A percentile compares a stretch with the other conserved stretches of the same genome.
Conservation (phyloP, 1,140 invertebrate species). For the Sipha flava region DNA sequence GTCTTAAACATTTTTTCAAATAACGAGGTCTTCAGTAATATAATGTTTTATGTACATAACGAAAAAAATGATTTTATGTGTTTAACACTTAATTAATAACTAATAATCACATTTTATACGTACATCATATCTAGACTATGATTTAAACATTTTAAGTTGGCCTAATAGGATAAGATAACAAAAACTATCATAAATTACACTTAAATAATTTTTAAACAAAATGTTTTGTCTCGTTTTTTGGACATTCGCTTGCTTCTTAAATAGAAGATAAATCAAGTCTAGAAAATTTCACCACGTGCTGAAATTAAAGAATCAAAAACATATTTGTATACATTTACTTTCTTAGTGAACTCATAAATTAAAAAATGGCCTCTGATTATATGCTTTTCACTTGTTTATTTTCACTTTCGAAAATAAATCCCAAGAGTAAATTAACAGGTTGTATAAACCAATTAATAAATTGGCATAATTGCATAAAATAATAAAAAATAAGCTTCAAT, state of each 20-base stretch:
- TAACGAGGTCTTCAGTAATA: constrained; percentile 10
- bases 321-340: background rate
- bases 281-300: background rate
- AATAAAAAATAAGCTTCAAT: too few species aligned
- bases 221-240: constrained; percentile 1
- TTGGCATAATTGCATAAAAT: too few species aligned
- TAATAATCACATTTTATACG: constrained; percentile 20
- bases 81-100: background rate
- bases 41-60: constrained; percentile 27
- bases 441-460: too few species aligned
- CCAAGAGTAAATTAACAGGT: background rate
- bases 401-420: background rate
- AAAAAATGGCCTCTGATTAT: background rate
- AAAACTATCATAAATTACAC: background rate
- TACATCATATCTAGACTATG: constrained; percentile 20
- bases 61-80: background rate
- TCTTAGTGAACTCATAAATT: background rate
- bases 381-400: background rate
- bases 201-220: background rate
- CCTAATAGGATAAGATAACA: background rate
- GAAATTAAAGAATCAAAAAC: constrained; percentile 16
- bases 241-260: constrained; percentile 4
- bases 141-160: background rate
- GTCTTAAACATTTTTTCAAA: constrained; percentile 5
- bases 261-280: constrained; percentile 15